Evolutionary conservation across 2,888 invertebrate genomes (phyloP).

Genomic region (Digitonthophagus gazella): DNA sequence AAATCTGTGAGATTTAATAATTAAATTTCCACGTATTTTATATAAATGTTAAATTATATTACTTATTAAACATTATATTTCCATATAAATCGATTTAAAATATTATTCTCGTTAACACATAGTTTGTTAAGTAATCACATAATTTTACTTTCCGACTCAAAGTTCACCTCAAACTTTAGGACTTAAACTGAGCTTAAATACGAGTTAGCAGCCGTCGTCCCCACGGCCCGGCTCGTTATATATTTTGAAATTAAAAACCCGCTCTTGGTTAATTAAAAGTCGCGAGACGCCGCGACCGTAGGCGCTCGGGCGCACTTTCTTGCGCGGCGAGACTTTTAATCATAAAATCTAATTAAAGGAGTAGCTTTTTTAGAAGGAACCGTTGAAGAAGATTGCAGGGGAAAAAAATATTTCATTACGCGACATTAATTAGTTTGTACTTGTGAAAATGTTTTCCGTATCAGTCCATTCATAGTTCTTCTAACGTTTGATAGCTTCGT

Average conservation of each 20-base stretch:
- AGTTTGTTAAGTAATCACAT: neutral
- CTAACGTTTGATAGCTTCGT: neutral
- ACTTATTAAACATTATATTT: neutral
- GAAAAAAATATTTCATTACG: conserved; percentile 9
- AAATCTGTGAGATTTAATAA: too few species aligned
- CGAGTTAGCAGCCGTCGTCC: conserved; percentile 4
- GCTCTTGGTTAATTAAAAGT: conserved; percentile 18
- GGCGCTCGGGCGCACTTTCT: neutral
- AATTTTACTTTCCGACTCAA: neutral
- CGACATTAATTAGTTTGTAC: conserved; percentile 15
- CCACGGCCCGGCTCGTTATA: conserved; percentile 5
- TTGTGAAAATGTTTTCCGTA: neutral
- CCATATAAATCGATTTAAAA: neutral
- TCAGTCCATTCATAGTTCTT: neutral
- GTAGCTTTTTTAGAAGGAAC: neutral
- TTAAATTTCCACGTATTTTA: too few species aligned
- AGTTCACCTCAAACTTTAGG: neutral
- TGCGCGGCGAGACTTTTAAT: conserved; percentile 18
- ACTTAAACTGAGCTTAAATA: conserved; percentile 1
- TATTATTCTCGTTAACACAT: neutral
- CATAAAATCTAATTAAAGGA: conserved; percentile 21
- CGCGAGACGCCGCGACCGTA: neutral
- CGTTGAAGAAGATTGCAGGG: neutral
- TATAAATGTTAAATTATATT: too few species aligned
- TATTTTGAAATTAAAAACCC: conserved; percentile 21